Evolutionary conservation across 2,113 vertebrate species (phyloP).

Genomic region (Megalops atlanticus): DNA sequence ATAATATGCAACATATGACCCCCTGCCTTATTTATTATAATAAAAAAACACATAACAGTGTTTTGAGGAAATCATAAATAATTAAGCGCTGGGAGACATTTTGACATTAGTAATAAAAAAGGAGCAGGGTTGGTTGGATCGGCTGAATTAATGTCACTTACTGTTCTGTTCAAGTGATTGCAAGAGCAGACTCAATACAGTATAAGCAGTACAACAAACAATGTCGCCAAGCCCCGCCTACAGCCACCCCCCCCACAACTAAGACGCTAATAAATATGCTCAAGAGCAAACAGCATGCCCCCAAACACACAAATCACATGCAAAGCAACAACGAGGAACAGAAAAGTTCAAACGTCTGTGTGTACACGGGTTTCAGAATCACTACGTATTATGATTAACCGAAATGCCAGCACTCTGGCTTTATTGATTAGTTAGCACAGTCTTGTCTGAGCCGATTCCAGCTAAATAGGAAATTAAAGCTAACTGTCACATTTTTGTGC

Average conservation of each 20-base stretch:
- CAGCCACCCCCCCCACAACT: neutral
- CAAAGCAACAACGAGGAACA: neutral
- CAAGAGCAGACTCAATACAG: neutral
- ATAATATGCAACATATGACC: neutral
- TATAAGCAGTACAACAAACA: neutral
- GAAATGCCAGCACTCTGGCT: neutral
- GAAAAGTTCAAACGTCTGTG: neutral
- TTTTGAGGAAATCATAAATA: neutral
- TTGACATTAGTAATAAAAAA: neutral
- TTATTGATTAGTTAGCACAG: slow-evolving; percentile 61
- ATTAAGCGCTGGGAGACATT: neutral
- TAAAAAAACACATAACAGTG: neutral
- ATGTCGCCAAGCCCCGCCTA: neutral
- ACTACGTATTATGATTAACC: neutral
- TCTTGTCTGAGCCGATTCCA: slow-evolving; percentile 52
- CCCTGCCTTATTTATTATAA: neutral
- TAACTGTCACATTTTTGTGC: slow-evolving; percentile 69
- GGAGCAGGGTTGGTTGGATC: neutral
- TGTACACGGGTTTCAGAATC: slow-evolving; percentile 6
- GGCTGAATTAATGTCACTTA: neutral
- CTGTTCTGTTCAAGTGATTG: neutral
- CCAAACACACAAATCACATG: neutral
- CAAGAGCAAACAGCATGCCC: neutral
- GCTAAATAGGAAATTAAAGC: slow-evolving; percentile 71
- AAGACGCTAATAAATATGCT: neutral